A percentile compares a stretch with the other conserved stretches of the same genome.
phyloP scores from a whole-genome alignment of 2,888 invertebrate genomes.

The Trichogramma dendrolimi region DNA sequence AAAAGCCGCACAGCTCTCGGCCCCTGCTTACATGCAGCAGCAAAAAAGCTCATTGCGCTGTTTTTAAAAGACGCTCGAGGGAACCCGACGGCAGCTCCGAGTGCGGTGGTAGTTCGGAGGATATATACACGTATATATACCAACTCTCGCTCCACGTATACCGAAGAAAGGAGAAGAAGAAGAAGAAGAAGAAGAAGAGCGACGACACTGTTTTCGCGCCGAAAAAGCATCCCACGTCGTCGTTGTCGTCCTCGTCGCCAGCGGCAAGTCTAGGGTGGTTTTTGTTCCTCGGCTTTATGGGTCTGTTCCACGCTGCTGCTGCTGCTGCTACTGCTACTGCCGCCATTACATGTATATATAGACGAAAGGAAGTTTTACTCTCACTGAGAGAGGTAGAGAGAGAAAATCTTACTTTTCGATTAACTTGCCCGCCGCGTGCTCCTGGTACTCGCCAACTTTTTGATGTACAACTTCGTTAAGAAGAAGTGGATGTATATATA shows the following conservation, averaged over 20 bases:
- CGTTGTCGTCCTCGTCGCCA: neutral
- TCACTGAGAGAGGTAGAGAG: neutral
- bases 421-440: conserved; percentile 22
- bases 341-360: too few species aligned
- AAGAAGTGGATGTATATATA: neutral
- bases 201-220: conserved; percentile 17
- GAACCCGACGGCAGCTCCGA: too few species aligned
- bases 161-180: too few species aligned
- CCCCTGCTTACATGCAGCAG: neutral
- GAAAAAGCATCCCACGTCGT: conserved; percentile 3
- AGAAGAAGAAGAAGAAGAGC: neutral
- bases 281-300: too few species aligned
- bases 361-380: conserved; percentile 22
- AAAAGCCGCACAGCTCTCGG: neutral
- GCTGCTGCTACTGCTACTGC: too few species aligned
- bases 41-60: conserved; percentile 15
- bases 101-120: too few species aligned
- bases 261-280: too few species aligned
- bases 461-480: conserved; percentile 30
- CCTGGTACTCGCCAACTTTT: conserved; percentile 24
- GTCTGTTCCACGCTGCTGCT: too few species aligned
- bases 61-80: conserved; percentile 15
- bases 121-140: neutral
- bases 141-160: too few species aligned
- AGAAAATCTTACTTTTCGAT: conserved; percentile 30